Evolutionary conservation across 2,888 invertebrate species (phyloP).

Genomic region (Allophyes oxyacanthae): DNA sequence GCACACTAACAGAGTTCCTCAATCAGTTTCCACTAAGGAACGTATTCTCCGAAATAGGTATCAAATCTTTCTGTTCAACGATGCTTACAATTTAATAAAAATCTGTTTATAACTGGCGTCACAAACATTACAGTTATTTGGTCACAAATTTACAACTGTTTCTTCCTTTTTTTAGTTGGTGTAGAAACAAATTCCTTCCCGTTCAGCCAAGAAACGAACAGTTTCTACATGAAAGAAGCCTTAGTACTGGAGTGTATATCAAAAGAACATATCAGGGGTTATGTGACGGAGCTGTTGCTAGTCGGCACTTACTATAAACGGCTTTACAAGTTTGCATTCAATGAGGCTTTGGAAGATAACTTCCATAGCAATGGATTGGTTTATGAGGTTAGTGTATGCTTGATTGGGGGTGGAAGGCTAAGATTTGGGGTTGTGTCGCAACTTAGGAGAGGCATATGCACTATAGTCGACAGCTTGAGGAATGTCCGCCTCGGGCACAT

Average conservation of each 20-base stretch:
- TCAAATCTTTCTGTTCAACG: too few relatives aligned
- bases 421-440: too few relatives aligned
- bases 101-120: too few relatives aligned
- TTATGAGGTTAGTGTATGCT: conserved; percentile 76
- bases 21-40: too few relatives aligned
- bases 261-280: conserved; percentile 78
- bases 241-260: conserved; percentile 85
- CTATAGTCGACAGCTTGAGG: too few relatives aligned
- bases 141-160: neutral
- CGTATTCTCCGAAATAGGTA: too few relatives aligned
- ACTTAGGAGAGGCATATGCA: too few relatives aligned
- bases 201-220: conserved; percentile 74
- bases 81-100: too few relatives aligned
- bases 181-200: conserved; percentile 89
- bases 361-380: conserved; percentile 80
- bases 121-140: neutral
- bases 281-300: conserved; percentile 71
- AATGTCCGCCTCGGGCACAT: too few relatives aligned
- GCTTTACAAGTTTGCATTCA: conserved; percentile 80
- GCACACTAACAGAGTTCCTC: too few relatives aligned
- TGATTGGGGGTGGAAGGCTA: neutral
- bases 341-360: conserved; percentile 73
- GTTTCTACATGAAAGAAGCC: conserved; percentile 81
- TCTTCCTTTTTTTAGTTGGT: conserved; percentile 79
- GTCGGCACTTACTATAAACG: conserved; percentile 83